Evolutionary conservation across 2,113 vertebrate genomes (phyloP).

Genomic region (Murina feae): DNA sequence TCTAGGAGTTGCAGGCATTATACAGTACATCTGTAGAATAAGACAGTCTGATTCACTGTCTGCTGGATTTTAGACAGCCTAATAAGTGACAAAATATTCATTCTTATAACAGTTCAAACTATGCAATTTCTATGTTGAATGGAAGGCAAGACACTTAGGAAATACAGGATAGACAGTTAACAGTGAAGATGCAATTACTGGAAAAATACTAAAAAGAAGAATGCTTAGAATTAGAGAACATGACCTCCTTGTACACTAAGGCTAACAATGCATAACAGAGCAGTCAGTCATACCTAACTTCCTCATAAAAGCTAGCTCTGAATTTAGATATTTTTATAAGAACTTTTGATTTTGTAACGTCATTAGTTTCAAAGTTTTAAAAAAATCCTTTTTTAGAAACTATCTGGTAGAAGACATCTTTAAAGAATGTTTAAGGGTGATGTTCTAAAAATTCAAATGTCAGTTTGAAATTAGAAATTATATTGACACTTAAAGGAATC

Average conservation of each 20-base stretch:
- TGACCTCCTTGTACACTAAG: neutral
- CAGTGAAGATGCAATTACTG: neutral
- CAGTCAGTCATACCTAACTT: neutral
- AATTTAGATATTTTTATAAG: neutral
- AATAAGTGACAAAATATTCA: neutral
- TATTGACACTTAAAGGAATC: neutral
- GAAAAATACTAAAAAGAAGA: constrained; percentile 36
- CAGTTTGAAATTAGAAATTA: neutral
- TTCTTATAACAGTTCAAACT: neutral
- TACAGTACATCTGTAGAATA: neutral
- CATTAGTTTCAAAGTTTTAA: neutral
- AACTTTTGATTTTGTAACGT: neutral
- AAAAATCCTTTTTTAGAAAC: constrained; percentile 21
- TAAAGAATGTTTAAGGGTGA: neutral
- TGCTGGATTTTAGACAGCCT: neutral
- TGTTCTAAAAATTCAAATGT: neutral
- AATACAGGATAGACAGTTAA: neutral
- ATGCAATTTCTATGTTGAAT: neutral
- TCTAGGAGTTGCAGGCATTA: neutral
- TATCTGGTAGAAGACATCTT: neutral
- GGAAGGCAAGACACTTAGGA: neutral
- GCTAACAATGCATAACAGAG: neutral
- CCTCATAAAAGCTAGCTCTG: neutral
- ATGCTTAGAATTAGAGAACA: neutral
- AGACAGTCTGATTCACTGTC: neutral